Evolutionary conservation across 2,113 vertebrate genomes (phyloP).

Genomic region (Vanacampus margaritifer): DNA sequence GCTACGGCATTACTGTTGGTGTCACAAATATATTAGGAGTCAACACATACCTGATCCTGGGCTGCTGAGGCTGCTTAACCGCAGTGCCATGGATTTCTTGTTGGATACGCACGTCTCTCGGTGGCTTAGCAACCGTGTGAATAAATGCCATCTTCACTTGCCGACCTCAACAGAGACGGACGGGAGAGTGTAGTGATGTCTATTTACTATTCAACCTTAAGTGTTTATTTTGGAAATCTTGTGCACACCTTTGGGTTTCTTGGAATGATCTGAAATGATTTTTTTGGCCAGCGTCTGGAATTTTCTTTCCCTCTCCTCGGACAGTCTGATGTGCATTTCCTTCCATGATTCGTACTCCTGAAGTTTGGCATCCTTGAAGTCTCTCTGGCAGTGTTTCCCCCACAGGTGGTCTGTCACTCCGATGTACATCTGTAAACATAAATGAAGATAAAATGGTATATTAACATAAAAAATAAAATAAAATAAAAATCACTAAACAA

Average conservation of each 20-base stretch:
- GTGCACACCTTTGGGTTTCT: conserved; percentile 79
- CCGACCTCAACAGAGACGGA: conserved; percentile 66
- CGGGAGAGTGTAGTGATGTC: neutral
- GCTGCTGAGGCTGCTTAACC: conserved; percentile 54
- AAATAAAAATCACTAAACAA: neutral
- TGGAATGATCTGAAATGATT: conserved; percentile 79
- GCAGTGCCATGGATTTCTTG: conserved; percentile 76
- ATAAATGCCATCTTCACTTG: conserved; percentile 85
- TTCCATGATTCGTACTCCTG: conserved; percentile 83
- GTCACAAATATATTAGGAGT: neutral
- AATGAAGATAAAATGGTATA: neutral
- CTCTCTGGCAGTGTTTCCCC: conserved; percentile 81
- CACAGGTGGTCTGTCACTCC: conserved; percentile 79
- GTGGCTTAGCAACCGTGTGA: conserved; percentile 76
- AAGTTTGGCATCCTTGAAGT: conserved; percentile 76
- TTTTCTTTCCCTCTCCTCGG: conserved; percentile 80
- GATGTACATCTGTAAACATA: conserved; percentile 67
- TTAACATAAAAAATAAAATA: no score
- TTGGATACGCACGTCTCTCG: conserved; percentile 70
- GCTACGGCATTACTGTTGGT: neutral
- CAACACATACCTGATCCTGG: conserved; percentile 60
- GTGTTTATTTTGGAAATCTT: neutral
- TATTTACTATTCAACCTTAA: neutral
- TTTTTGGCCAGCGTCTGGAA: conserved; percentile 78
- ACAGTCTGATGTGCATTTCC: conserved; percentile 81